A percentile compares a stretch with the other conserved stretches of the same genome.
phyloP scores from a whole-genome alignment of 1,140 invertebrate genomes.

The Drosophila repleta region DNA sequence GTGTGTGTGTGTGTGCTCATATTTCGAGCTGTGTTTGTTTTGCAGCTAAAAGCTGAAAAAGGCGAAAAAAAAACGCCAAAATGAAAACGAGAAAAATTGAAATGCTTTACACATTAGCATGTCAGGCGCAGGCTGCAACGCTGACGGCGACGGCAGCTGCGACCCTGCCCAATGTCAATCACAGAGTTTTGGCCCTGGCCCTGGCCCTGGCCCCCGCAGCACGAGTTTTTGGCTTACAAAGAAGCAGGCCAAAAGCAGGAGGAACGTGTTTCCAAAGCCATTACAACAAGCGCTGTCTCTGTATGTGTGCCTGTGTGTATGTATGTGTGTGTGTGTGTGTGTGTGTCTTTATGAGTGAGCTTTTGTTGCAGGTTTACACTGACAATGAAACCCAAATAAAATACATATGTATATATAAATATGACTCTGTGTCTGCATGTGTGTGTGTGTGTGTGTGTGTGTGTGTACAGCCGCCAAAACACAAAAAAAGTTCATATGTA shows the following conservation, averaged over 20 bases:
- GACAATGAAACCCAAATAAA: conserved; percentile 52
- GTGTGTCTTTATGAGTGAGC: conserved; percentile 42
- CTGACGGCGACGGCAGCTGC: conserved; percentile 19
- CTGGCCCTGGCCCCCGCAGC: conserved; percentile 53
- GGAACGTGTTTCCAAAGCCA: conserved; percentile 64
- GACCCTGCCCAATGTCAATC: conserved; percentile 79
- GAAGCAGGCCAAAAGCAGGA: conserved; percentile 69
- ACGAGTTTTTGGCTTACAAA: conserved; percentile 42
- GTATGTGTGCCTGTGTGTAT: conserved; percentile 5
- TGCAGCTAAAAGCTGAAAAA: conserved; percentile 28
- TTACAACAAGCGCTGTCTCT: conserved; percentile 60
- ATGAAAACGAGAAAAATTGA: conserved; percentile 13
- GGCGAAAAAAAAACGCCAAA: neutral
- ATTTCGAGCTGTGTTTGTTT: conserved; percentile 45
- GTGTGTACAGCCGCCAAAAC: conserved; percentile 24
- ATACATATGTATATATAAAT: conserved; percentile 3
- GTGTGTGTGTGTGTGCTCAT: conserved; percentile 14
- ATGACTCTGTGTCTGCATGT: neutral
- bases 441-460: neutral
- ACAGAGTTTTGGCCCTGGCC: conserved; percentile 44
- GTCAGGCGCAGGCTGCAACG: conserved; percentile 47
- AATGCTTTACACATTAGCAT: conserved; percentile 65
- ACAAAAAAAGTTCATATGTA: conserved; percentile 35
- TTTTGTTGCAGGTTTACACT: conserved; percentile 48
- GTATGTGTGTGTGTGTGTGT: conserved; percentile 7